Percentiles rank a stretch among this genome's conserved stretches.
These are phyloP conservation scores for Hololepta plana DNA, from an alignment of 2,888 invertebrate species.

Conservation along the genomic window DNA sequence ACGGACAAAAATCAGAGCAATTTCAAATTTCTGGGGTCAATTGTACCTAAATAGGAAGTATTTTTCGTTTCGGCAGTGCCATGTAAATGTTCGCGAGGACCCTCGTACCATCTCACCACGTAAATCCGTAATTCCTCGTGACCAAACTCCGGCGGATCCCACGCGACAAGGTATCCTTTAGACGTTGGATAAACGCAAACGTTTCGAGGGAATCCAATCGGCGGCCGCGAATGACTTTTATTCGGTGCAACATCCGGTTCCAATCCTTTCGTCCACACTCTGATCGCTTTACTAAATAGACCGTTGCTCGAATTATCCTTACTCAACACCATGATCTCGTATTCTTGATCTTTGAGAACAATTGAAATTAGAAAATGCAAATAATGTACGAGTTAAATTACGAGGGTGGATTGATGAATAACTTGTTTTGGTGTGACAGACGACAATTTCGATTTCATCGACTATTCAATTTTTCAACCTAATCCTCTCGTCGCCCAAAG, in stretches of 20 bases:
- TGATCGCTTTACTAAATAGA: slow-evolving; percentile 71
- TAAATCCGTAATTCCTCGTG: slow-evolving; percentile 39
- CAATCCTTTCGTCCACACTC: slow-evolving; percentile 48
- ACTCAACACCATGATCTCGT: slow-evolving; percentile 81
- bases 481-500: too few species aligned
- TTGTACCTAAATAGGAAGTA: slow-evolving; percentile 29
- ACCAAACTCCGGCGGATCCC: slow-evolving; percentile 46
- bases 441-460: too few species aligned
- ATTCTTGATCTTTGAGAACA: slow-evolving; percentile 51
- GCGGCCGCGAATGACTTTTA: slow-evolving; percentile 12
- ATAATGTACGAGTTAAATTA: too few species aligned
- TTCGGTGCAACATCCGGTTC: slow-evolving; percentile 11
- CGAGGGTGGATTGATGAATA: too few species aligned
- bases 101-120: slow-evolving; percentile 47
- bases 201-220: slow-evolving; percentile 43
- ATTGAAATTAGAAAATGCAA: too few species aligned
- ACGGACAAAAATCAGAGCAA: neutral
- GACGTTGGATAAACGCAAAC: slow-evolving; percentile 51
- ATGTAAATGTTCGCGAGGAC: slow-evolving; percentile 39
- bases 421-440: too few species aligned
- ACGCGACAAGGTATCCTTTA: slow-evolving; percentile 59
- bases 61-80: slow-evolving; percentile 50
- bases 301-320: slow-evolving; percentile 79
- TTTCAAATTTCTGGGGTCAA: neutral
- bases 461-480: too few species aligned